A percentile compares a stretch with the other conserved stretches of the same genome.
phyloP scores from a whole-genome alignment of 1,140 invertebrate genomes.

The Aphelinus atriplicis region DNA sequence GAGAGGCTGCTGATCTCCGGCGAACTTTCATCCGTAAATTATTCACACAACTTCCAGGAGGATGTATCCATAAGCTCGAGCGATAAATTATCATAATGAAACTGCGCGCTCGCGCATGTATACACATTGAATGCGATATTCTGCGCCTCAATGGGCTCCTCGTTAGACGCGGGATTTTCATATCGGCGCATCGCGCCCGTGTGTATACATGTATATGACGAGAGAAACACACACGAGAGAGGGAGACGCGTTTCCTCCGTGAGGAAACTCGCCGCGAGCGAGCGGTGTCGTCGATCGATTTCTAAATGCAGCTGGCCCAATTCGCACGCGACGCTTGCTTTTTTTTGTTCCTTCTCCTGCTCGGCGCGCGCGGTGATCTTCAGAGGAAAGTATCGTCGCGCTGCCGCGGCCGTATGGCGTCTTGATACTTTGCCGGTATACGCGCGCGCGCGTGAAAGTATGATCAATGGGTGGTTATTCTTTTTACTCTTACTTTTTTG shows the following conservation, averaged over 20 bases:
- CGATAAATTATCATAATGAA: no score
- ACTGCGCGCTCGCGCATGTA: no score
- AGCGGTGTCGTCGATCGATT: slow-evolving; percentile 30
- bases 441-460: slow-evolving; percentile 15
- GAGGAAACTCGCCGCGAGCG: neutral
- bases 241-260: no score
- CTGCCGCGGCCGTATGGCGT: no score
- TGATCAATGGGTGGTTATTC: neutral
- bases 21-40: no score
- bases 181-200: neutral
- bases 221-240: neutral
- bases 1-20: no score
- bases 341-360: neutral
- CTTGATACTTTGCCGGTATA: no score
- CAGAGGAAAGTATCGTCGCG: no score
- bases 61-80: no score
- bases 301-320: slow-evolving; percentile 33
- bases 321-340: slow-evolving; percentile 15
- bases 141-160: neutral
- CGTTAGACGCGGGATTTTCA: neutral
- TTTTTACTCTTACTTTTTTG: no score
- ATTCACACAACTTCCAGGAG: no score
- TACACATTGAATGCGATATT: neutral
- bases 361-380: no score
- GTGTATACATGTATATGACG: neutral